Evolutionary conservation across 2,888 invertebrate genomes (phyloP), one percentile per base, ranked within the genome.

Genomic region (Andrena camellia): DNA sequence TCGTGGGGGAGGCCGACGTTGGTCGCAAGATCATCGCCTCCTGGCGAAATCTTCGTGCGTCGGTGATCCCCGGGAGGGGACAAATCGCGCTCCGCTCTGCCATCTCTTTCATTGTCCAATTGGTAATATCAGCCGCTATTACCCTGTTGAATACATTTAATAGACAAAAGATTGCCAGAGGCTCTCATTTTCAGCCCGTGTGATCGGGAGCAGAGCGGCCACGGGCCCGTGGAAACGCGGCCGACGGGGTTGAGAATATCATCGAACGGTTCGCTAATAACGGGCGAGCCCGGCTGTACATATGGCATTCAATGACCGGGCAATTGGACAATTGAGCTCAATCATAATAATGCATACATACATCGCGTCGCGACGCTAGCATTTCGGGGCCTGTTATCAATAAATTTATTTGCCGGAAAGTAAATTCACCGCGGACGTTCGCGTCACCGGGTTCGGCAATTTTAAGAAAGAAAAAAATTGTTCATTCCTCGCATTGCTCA

Each of bases 261-360:
- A 76, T 82, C 76, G 83, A 85, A 73, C 81, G 86, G 75, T 86
- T 91, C 86, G 91, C 90, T 90, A 92, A 92, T 91, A 92, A 92
- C 88, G 86, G 84, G 87, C 86, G 83, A 86, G 77, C 80, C 86
- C 80, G 68, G 75, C 80, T 66, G 79, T 77, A 80, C 82, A 83
- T 85, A 81, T 83, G 90, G 88, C 92, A 93, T 93, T 93, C 94
- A 93, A 93, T 90, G 93, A 93, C 92, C 91, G 90, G 89, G 82
- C 93, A 94, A 94, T 93, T 94, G 94, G 89, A 94, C 93, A 94
- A 94, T 94, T 94, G 93, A 93, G 92, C 93, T 91, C 93, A 94
- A 94, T 94, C 93, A 93, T 92, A 93, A 93, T 93, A 92, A 92
- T 91, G 86, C 88, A 83, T 87, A 79, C 78, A 81, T 83, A 88